Base-by-base conservation (phyloP, 2,888 invertebrate species). In the Cremastinae sp. region DNA sequence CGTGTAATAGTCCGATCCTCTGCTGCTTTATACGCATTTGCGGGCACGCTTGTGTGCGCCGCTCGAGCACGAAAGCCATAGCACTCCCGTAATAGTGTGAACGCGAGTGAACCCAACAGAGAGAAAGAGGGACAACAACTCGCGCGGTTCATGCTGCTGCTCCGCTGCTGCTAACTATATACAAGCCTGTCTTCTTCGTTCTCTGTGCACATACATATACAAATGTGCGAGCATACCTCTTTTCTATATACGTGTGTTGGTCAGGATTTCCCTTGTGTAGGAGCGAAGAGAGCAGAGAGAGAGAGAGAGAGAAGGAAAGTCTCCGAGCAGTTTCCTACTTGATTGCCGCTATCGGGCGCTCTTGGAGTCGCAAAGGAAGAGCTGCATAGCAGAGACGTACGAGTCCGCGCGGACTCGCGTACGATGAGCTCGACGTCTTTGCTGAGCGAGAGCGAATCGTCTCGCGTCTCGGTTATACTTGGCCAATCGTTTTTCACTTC, bases 291-390 rank as follows among this genome's bases (percentile, higher is more conserved):
- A 39, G 53, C 16, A 35, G 56, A 20, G 66, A 47, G 45, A 18
- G 45, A 68, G 37, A 14, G 58, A 55, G 55, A 22, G 14, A 16
- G 56, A 47, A 37, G 16, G 66, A 69, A 59, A 61, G 43, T 56
- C 58, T 37, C 88, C 89, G 86, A 89, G 89, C 89, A 89, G 89
- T 89, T 89, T 89, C 89, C 89, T 88, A 89, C 89, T 89, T 89
- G 89, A 89, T 89, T 89, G 89, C 89, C 88, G 89, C 88, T 89
- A 89, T 89, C 89, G 89, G 87, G 85, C 87, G 84, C 84, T 83
- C 82, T 82, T 79, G 78, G 80, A 73, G 35, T 85, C 85, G 84
- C 84, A 85, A 88, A 86, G 86, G 85, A 84, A 86, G 80, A 71
- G 65, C 51, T 28, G 28, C 22, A 45, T 14, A 7, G 55, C 18